Base-by-base conservation (phyloP, 2,888 invertebrate genomes). In the Lingula anatina region DNA sequence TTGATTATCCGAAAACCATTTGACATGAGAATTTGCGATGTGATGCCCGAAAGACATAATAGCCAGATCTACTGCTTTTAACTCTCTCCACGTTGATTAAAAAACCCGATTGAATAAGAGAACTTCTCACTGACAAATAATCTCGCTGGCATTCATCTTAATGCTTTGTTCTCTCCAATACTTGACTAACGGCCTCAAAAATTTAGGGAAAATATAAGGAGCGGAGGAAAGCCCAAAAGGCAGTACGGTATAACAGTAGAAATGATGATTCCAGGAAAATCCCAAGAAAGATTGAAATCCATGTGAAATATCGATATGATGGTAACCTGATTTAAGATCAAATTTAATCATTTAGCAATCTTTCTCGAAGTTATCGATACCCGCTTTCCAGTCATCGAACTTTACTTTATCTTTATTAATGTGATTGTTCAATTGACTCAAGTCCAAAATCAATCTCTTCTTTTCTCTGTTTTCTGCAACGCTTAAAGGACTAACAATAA, bases 301-400 rank as follows among this genome's bases (percentile, higher is more conserved):
- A 1, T 20, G 38, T 24, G 21, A 47, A 37, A 49, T 48, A 37
- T 45, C 48, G 9, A 44, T 35, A 38, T 52, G 50, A 41, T 47
- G 36, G 44, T 47, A 51, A 24, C 49, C 49, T n/a, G 46, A 51
- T 21, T 44, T 46, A 5, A 51, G 35, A 26, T 56, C 53, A 46
- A 48, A 53, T 39, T 52, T 50, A 44, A 44, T 44, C 15, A 40
- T 39, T 38, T 41, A 51, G 40, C 42, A 45, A 40, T 46, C 43
- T 39, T 45, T 44, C 2, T 43, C 40, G 39, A 55, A 53, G 39
- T 53, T 53, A 20, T 50, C 46, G 12, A 41, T n/a, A 12, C 43
- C 50, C 7, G 39, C 21, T 53, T 56, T 53, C 53, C 53, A 50
- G 25, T 55, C 53, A 46, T 55, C 50, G 36, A 53, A 53, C 25